phyloP scores from a whole-genome alignment of 2,797 vertebrate genomes.

The Bovichtus diacanthus region DNA sequence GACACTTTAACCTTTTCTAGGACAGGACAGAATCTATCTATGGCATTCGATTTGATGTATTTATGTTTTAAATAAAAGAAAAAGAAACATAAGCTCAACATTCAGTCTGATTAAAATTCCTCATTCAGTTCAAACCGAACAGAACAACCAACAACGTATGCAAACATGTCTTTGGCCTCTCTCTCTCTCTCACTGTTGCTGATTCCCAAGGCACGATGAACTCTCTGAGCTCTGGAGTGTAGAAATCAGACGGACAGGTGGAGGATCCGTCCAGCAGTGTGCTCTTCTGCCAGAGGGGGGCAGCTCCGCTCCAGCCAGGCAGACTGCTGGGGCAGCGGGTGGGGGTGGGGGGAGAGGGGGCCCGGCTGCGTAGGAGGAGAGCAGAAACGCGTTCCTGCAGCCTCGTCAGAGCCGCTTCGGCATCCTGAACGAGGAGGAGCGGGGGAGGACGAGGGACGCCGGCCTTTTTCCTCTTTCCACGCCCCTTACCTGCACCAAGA shows the following conservation, averaged over 20 bases:
- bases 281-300: constrained; percentile 91
- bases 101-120: background rate
- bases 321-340: constrained; percentile 84
- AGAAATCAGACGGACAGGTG: constrained; percentile 78
- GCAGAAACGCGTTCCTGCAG: constrained; percentile 88
- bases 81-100: background rate
- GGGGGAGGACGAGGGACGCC: constrained; percentile 75
- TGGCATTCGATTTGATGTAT: too few species aligned
- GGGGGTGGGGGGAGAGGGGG: constrained; percentile 83
- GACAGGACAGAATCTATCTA: background rate
- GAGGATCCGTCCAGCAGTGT: constrained; percentile 72
- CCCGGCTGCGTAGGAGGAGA: constrained; percentile 82
- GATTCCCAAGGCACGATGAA: constrained; percentile 77
- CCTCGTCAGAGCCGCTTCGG: constrained; percentile 74
- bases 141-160: background rate
- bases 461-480: constrained; percentile 79
- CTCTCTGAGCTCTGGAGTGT: constrained; percentile 81
- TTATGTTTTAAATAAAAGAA: background rate
- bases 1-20: background rate
- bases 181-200: constrained; percentile 80
- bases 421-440: constrained; percentile 88
- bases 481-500: constrained; percentile 82
- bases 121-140: background rate
- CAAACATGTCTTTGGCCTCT: background rate
- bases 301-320: constrained; percentile 53